Base-by-base conservation (phyloP, 2,797 vertebrate species). In the Pteronotus mesoamericanus region DNA sequence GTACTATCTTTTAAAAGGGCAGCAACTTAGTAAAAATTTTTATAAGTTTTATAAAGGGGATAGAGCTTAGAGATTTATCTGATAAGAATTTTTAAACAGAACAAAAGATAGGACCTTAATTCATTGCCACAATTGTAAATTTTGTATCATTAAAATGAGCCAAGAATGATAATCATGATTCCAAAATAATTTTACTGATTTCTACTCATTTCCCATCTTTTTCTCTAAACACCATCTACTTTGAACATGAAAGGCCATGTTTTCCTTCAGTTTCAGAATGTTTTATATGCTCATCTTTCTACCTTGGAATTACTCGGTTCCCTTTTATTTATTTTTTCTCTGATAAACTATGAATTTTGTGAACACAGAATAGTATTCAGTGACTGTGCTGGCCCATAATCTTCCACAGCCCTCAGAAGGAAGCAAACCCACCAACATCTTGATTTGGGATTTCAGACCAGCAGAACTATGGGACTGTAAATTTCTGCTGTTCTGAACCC, bases 51-150 rank as follows among this genome's bases (percentile, higher is more conserved):
- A 78, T 79, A 71, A 95, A 87, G n/a, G 14, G 3, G 6, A 34
- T 39, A 51, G 64, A 95, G 9, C 19, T 82, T 91, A 78, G 21
- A 71, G 21, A 78, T 6, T 57, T 91, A 68, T 22, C 26, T 32
- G 8, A 34, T 66, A 95, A 91, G 16, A 91, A 89, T 86, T 86
- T 91, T 89, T 51, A 78, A 94, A 77, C 29, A 72, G 32, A 88
- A 57, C 32, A 71, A 64, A 86, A 68, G 61, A 86, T 26, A 87
- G 21, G 89, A 84, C 21, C 29, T 55, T 77, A 66, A 51, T 84
- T 80, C 10, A 15, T 46, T 75, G 24, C 21, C 46, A 91, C 6
- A 32, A 32, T 78, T 48, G 37, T 93, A 59, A 78, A 71, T 3
- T 66, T 85, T n/a, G 12, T 72, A 29, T 83, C n/a, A 86, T 69